Evolutionary conservation across 2,888 invertebrate genomes (phyloP).

Genomic region (Xestia ashworthii): DNA sequence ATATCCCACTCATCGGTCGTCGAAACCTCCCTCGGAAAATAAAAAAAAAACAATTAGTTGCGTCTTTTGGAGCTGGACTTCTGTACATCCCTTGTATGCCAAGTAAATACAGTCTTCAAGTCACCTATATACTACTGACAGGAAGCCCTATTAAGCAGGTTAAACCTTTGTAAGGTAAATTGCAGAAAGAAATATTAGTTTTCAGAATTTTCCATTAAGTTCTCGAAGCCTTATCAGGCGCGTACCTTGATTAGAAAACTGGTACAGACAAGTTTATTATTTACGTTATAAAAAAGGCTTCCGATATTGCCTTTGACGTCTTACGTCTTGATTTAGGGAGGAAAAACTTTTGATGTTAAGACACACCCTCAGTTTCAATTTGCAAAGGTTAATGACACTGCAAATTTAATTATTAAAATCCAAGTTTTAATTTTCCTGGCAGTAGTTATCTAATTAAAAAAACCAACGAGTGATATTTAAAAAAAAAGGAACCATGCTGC

Average conservation of each 20-base stretch:
- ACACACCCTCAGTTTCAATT: neutral
- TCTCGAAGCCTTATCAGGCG: slow-evolving; percentile 4
- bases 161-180: slow-evolving; percentile 9
- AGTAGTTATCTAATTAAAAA: neutral
- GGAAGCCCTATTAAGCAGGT: neutral
- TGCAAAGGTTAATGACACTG: neutral
- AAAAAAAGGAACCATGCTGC: neutral
- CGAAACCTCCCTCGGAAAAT: neutral
- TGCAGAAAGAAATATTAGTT: slow-evolving; percentile 9
- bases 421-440: neutral
- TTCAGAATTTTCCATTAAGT: slow-evolving; percentile 17
- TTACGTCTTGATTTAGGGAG: neutral
- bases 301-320: neutral
- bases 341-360: neutral
- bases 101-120: neutral
- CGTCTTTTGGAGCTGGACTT: neutral
- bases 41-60: neutral
- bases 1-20: neutral
- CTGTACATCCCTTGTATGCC: neutral
- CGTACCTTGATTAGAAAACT: slow-evolving; percentile 31
- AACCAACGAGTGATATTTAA: neutral
- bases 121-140: neutral
- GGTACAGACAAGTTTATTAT: slow-evolving; percentile 2
- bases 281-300: neutral
- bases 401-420: neutral